phyloP scores from a whole-genome alignment of 92 coral and sea anemone genomes.

The Montipora capitata region DNA sequence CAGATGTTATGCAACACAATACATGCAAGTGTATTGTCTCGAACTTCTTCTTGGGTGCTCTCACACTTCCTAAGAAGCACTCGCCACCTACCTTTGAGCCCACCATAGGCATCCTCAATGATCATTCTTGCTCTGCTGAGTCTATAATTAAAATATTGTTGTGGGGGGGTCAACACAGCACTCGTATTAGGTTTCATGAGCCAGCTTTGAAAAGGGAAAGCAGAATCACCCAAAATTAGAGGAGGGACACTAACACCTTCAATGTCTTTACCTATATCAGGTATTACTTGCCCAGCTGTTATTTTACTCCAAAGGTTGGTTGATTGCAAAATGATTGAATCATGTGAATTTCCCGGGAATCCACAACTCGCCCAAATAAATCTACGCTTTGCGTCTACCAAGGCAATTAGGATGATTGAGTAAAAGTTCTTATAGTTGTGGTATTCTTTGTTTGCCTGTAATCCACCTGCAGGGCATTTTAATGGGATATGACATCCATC shows the following conservation, averaged over 20 bases:
- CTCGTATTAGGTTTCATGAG: constrained; percentile 37
- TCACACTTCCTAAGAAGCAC: not conserved
- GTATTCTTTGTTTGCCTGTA: constrained; percentile 36
- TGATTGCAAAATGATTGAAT: constrained; percentile 24
- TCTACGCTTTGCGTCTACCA: constrained; percentile 43
- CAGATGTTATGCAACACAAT: not conserved
- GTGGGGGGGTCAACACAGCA: constrained; percentile 34
- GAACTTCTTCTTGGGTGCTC: not conserved
- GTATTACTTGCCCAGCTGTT: constrained; percentile 4
- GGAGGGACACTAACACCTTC: not conserved
- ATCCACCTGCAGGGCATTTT: constrained; percentile 35
- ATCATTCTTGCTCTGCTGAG: constrained; percentile 37
- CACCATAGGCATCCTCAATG: constrained; percentile 9
- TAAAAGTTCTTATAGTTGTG: constrained; percentile 38
- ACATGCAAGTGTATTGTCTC: not conserved
- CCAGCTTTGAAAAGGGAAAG: constrained; percentile 52
- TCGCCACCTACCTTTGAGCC: too few species aligned
- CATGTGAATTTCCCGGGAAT: constrained; percentile 50
- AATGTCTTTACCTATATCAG: not conserved
- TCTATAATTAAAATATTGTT: constrained; percentile 36
- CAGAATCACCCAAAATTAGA: not conserved
- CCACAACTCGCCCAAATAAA: constrained; percentile 51
- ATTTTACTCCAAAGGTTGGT: constrained; percentile 1
- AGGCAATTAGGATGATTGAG: constrained; percentile 41
- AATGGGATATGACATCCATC: constrained; percentile 54